Percentiles rank a stretch among this genome's conserved stretches.
phyloP scores from a whole-genome alignment of 2,797 vertebrate species.

The Sparidentex hasta region DNA sequence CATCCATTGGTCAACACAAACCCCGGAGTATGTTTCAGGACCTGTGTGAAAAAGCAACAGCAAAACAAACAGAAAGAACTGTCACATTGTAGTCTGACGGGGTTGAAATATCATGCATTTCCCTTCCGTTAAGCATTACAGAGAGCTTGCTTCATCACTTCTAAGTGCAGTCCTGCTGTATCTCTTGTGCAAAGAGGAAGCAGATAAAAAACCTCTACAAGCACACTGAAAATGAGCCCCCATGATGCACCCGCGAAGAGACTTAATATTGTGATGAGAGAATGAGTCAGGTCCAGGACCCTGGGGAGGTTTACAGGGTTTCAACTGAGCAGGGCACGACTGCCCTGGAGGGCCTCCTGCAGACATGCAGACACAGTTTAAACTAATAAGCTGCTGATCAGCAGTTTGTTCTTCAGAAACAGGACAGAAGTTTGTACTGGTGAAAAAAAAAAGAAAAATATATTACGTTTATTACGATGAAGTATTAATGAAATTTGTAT shows the following conservation, averaged over 20 bases:
- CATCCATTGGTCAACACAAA: conserved; percentile 60
- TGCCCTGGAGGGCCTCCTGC: not conserved
- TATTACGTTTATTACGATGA: not conserved
- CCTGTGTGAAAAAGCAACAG: conserved; percentile 28
- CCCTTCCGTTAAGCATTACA: not conserved
- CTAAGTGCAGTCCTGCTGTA: not conserved
- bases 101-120: not conserved
- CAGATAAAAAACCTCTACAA: not conserved
- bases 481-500: too few relatives aligned
- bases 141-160: not conserved
- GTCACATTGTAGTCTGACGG: not conserved
- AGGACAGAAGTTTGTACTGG: not conserved
- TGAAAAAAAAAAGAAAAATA: not conserved
- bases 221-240: conserved; percentile 8
- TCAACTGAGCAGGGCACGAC: conserved; percentile 1
- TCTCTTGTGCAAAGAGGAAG: not conserved
- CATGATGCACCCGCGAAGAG: conserved; percentile 8
- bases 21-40: conserved; percentile 4
- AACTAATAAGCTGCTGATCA: not conserved
- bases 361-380: conserved; percentile 12
- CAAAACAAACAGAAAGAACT: not conserved
- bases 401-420: not conserved
- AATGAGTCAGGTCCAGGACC: conserved; percentile 10
- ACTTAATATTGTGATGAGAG: conserved; percentile 33
- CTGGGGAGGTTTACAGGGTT: conserved; percentile 19